phyloP scores from a whole-genome alignment of 1,140 invertebrate genomes.

The Andrena cerasifolii region DNA sequence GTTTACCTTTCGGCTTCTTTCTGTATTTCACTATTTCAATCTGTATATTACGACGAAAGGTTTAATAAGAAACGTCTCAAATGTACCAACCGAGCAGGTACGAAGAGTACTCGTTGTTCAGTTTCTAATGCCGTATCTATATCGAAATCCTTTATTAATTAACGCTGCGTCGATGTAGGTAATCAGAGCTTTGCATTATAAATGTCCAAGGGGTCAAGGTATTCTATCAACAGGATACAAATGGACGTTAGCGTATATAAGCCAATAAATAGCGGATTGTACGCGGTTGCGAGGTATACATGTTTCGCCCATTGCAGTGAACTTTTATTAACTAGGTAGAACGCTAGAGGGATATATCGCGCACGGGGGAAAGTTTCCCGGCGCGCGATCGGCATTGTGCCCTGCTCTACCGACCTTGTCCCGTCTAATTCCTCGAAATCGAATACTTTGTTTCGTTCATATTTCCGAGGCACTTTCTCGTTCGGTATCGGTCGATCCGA shows the following conservation, averaged over 20 bases:
- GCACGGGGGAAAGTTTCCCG: constrained; percentile 33
- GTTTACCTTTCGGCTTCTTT: background rate
- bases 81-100: background rate
- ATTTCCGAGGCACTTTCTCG: background rate
- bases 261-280: background rate
- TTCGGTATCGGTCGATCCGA: background rate
- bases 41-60: background rate
- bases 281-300: background rate
- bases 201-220: background rate
- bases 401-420: constrained; percentile 46
- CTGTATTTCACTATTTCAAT: background rate
- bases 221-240: background rate
- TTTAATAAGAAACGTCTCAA: background rate
- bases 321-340: constrained; percentile 35
- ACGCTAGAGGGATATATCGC: constrained; percentile 14
- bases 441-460: background rate
- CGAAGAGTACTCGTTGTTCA: background rate
- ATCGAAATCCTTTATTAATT: constrained; percentile 5
- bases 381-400: constrained; percentile 10
- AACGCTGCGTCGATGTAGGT: too few species aligned
- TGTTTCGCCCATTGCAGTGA: constrained; percentile 16
- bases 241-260: background rate
- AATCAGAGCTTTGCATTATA: background rate
- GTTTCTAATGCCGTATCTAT: background rate
- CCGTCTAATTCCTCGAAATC: constrained; percentile 1